Evolutionary conservation across 2,888 invertebrate species (phyloP).

Genomic region (Caenorhabditis becei): DNA sequence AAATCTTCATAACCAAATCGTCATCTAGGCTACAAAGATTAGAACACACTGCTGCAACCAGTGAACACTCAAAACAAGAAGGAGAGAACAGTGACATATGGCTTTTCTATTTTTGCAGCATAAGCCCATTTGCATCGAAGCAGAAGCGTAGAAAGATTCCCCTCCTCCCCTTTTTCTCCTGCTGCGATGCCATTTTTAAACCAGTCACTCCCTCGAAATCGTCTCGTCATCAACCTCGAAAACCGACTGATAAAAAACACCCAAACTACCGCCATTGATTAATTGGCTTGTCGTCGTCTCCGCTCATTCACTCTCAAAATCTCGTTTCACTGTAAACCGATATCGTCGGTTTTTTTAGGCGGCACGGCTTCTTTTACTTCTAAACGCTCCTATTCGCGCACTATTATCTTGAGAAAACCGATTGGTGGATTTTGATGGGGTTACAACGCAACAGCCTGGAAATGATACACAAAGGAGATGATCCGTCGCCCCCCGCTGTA

Average conservation of each 20-base stretch:
- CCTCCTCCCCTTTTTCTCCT: constrained; percentile 30
- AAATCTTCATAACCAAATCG: too few relatives aligned
- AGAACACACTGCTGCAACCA: neutral
- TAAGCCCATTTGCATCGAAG: constrained; percentile 39
- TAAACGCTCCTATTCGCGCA: constrained; percentile 47
- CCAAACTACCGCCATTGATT: constrained; percentile 50
- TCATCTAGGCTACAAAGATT: neutral
- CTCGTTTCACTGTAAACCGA: constrained; percentile 61
- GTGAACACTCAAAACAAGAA: constrained; percentile 18
- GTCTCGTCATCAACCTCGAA: constrained; percentile 48
- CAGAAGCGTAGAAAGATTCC: constrained; percentile 22
- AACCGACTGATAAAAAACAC: constrained; percentile 54
- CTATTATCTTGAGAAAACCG: constrained; percentile 42
- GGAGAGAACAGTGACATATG: constrained; percentile 8
- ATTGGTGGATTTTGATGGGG: constrained; percentile 57
- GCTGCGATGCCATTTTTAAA: constrained; percentile 54
- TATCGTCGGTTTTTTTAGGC: constrained; percentile 43
- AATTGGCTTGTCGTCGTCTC: constrained; percentile 55
- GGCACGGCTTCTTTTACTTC: constrained; percentile 29
- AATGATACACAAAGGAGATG: constrained; percentile 46
- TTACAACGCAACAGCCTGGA: constrained; percentile 46
- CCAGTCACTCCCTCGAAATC: constrained; percentile 52
- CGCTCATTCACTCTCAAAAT: constrained; percentile 40
- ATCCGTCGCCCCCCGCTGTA: neutral
- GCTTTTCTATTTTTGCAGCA: constrained; percentile 9